A percentile compares a stretch with the other conserved stretches of the same genome.
phyloP scores from a whole-genome alignment of 2,797 vertebrate species.

The Hybognathus amarus region DNA sequence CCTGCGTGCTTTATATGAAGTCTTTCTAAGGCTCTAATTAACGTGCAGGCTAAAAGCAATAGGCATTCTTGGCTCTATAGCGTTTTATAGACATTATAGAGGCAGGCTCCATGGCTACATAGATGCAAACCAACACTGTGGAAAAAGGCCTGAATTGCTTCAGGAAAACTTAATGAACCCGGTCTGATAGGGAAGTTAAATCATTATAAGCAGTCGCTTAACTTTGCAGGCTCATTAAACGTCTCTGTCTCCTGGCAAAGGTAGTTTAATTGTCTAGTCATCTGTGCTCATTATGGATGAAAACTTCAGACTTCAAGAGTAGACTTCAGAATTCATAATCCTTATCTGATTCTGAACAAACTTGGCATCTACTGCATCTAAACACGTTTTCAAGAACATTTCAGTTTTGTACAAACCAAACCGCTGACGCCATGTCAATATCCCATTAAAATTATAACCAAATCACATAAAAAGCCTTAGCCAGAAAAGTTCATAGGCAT shows the following conservation, averaged over 20 bases:
- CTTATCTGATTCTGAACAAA: neutral
- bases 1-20: slow-evolving; percentile 15
- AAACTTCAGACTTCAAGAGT: neutral
- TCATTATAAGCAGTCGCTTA: slow-evolving; percentile 58
- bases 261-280: slow-evolving; percentile 63
- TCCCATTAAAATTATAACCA: neutral
- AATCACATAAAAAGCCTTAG: neutral
- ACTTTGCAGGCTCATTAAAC: slow-evolving; percentile 60
- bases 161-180: slow-evolving; percentile 50
- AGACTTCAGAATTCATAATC: neutral
- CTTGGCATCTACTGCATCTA: neutral
- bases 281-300: slow-evolving; percentile 47
- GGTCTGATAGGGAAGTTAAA: slow-evolving; percentile 57
- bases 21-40: slow-evolving; percentile 32
- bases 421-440: slow-evolving; percentile 66
- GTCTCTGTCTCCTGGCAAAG: slow-evolving; percentile 62
- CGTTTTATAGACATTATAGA: slow-evolving; percentile 29
- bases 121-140: slow-evolving; percentile 20
- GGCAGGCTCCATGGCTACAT: slow-evolving; percentile 17
- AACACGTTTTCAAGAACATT: slow-evolving; percentile 54
- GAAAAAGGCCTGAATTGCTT: slow-evolving; percentile 2
- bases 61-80: slow-evolving; percentile 23
- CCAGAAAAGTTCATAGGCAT: neutral
- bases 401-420: slow-evolving; percentile 61
- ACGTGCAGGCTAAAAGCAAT: slow-evolving; percentile 16